Percentiles rank a stretch among this genome's conserved stretches.
Evolutionary conservation across 2,113 vertebrate species (phyloP).

Genomic region (Theristicus caerulescens): DNA sequence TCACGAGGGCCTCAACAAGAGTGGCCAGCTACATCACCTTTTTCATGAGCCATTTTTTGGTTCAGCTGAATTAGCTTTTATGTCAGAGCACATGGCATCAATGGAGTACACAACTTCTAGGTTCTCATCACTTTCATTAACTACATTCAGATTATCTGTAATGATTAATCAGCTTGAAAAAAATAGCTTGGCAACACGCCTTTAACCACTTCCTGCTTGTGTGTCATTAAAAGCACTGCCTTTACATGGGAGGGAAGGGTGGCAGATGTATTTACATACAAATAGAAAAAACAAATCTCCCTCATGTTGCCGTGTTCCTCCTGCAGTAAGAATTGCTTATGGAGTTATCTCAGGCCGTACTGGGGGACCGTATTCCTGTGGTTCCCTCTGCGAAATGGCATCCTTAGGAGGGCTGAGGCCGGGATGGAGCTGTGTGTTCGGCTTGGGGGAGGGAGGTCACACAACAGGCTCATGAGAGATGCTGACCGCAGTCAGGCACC

Average conservation of each 20-base stretch:
- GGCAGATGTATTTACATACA: neutral
- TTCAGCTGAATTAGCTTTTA: neutral
- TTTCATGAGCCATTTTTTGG: neutral
- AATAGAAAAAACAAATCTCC: neutral
- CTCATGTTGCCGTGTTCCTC: neutral
- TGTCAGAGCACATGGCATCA: neutral
- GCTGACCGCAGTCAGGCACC: neutral
- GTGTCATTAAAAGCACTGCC: neutral
- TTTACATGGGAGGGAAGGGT: neutral
- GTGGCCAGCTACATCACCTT: neutral
- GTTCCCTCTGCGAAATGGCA: neutral
- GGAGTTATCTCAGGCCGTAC: neutral
- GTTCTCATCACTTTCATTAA: neutral
- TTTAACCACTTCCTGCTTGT: neutral
- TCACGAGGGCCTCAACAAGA: neutral
- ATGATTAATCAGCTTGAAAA: conserved; percentile 1
- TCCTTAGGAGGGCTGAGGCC: neutral
- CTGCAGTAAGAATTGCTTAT: neutral
- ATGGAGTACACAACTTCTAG: neutral
- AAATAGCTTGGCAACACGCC: neutral
- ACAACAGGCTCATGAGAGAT: accelerated
- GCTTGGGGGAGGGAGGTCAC: neutral
- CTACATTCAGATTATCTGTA: neutral
- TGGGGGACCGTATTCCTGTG: neutral
- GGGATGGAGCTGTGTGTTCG: accelerated